Evolutionary conservation across 2,797 vertebrate species (phyloP), one percentile per base, ranked within the genome.

Genomic region (Labeo calbasu): DNA sequence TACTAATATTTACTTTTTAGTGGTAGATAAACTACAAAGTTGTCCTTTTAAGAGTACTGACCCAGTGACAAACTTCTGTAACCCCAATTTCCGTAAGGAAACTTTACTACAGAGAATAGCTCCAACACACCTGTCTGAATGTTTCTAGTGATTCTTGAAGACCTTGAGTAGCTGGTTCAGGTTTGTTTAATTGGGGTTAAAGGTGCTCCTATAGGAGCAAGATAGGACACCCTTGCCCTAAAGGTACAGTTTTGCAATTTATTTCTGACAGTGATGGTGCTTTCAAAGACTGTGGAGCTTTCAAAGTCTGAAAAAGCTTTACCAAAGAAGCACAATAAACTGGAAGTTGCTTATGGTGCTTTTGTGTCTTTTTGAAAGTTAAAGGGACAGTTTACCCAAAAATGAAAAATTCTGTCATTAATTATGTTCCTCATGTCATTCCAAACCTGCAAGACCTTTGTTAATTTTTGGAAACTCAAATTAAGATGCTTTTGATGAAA

Each of bases 101-200:
- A 65, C 25, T 32, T 65, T 65, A 25, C 7, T 65, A 7, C 15
- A 32, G 7, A 65, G 32, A 3, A 4, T 65, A 65, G 63, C 8
- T 65, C 63, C 28, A 10, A 32, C 14, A 65, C 28, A 17, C 3
- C 63, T 65, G 63, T 15, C 63, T 9, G 28, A 65, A 65, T 3
- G 0, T 32, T 65, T 65, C 28, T 65, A 4, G 28, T 65, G 63
- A 65, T 65, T 32, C 63, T 28, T 10, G 7, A 65, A 65, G 63
- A 65, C 63, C 63, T 65, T 28, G 14, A 65, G 32, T 65, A 65
- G 15, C 32, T 65, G 63, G 28, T 65, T 65, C 25, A 65, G 61
- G 61, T 65, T 65, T 65, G 25, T 65, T 65, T 32, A 65, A 65
- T 65, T 65, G 61, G 23, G 23, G 25, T 25, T 65, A 65, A 36